These are phyloP conservation scores for Tylochromis polylepis DNA, from an alignment of 2,113 vertebrate genomes.

Conservation along the genomic window DNA sequence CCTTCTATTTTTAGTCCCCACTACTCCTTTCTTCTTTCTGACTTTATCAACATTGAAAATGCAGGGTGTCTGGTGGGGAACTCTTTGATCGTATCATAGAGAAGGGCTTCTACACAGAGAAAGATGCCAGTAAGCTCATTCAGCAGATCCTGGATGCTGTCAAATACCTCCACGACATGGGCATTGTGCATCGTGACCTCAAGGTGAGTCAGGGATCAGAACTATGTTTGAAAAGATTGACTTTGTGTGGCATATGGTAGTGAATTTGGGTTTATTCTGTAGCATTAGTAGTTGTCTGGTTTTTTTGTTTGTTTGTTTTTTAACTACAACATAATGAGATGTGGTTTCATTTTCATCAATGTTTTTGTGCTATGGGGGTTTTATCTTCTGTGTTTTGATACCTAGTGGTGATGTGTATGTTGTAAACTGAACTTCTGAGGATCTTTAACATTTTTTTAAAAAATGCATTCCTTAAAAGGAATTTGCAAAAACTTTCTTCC, in stretches of 20 bases:
- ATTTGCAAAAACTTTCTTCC: not conserved
- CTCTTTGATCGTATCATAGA: constrained; percentile 97
- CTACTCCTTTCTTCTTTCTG: not conserved
- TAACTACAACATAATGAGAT: not conserved
- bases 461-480: not conserved
- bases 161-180: constrained; percentile 94
- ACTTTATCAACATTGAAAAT: not conserved
- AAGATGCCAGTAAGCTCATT: constrained; percentile 93
- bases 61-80: constrained; percentile 91
- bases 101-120: constrained; percentile 97
- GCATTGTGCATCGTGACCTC: constrained; percentile 93
- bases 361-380: not conserved
- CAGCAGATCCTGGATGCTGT: constrained; percentile 94
- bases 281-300: not conserved
- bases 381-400: not conserved
- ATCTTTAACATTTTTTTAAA: not conserved
- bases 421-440: not conserved
- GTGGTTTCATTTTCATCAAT: not conserved
- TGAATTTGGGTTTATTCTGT: not conserved
- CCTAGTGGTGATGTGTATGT: not conserved
- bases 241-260: not conserved
- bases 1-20: not conserved
- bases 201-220: constrained; percentile 77
- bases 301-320: not conserved
- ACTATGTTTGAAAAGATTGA: not conserved